These are phyloP conservation scores for Protonibea diacanthus DNA, from an alignment of 2,797 vertebrate species.

Conservation along the genomic window DNA sequence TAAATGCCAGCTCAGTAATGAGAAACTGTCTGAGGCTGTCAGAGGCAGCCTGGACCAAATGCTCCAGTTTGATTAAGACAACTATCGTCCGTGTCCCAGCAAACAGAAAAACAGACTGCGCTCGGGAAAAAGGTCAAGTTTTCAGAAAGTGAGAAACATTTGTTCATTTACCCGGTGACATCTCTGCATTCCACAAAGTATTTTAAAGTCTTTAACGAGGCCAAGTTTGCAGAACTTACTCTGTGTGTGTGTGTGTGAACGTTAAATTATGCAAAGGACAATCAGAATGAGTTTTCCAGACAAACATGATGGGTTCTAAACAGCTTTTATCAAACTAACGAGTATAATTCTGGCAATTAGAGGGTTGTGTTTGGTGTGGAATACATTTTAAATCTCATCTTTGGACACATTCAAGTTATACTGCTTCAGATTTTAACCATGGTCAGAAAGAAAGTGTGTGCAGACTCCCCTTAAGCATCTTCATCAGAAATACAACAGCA, in stretches of 20 bases:
- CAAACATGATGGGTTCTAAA: constrained; percentile 1
- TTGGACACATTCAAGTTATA: background rate
- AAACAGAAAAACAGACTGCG: constrained; percentile 57
- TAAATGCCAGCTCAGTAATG: constrained; percentile 81
- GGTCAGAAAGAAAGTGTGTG: too few relatives aligned
- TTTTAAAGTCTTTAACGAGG: constrained; percentile 38
- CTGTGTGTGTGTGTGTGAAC: background rate
- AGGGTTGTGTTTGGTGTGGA: background rate
- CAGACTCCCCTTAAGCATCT: too few relatives aligned
- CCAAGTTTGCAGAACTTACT: constrained; percentile 21
- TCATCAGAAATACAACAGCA: background rate
- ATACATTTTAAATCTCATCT: background rate
- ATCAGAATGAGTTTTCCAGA: constrained; percentile 5
- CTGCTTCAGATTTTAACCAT: background rate
- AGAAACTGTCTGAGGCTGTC: constrained; percentile 76
- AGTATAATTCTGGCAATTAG: background rate
- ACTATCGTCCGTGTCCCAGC: constrained; percentile 51
- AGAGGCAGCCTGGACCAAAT: constrained; percentile 59
- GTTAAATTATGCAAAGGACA: background rate
- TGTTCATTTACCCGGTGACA: constrained; percentile 57
- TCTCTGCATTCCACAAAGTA: constrained; percentile 34
- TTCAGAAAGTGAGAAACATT: constrained; percentile 60
- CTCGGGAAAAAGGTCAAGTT: constrained; percentile 66
- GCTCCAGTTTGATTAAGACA: constrained; percentile 74
- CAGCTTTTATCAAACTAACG: background rate